These are phyloP conservation scores for Euproctis similis DNA, from an alignment of 2,888 invertebrate species.

Conservation along the genomic window DNA sequence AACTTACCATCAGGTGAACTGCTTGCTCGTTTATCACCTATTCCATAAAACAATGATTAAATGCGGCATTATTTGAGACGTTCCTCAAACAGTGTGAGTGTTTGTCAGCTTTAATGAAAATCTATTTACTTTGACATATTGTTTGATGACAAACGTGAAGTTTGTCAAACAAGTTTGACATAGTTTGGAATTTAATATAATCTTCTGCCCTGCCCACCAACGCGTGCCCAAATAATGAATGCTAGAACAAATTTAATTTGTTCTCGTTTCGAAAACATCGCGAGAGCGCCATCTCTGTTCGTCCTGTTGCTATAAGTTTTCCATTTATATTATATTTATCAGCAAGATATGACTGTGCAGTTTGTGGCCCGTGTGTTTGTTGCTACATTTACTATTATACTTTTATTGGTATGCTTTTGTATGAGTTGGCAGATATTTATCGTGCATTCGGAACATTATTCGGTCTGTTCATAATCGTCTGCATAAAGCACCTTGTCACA, in stretches of 20 bases:
- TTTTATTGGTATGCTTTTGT: conserved; percentile 75
- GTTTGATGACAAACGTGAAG: too few relatives aligned
- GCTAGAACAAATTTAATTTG: conserved; percentile 50
- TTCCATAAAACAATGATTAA: too few relatives aligned
- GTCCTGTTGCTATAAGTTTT: conserved; percentile 44
- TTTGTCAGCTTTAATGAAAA: too few relatives aligned
- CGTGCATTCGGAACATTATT: conserved; percentile 74
- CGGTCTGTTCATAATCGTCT: conserved; percentile 71
- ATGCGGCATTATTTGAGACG: too few relatives aligned
- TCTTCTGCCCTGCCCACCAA: too few relatives aligned
- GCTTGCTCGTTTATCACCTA: too few relatives aligned
- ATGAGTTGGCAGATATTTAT: conserved; percentile 77
- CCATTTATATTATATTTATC: conserved; percentile 65
- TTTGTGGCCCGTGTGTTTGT: conserved; percentile 66
- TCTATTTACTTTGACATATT: too few relatives aligned
- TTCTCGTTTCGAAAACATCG: conserved; percentile 35
- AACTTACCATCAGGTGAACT: too few relatives aligned
- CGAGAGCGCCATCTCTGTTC: conserved; percentile 34
- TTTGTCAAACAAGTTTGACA: too few relatives aligned
- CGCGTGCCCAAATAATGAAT: conserved; percentile 37
- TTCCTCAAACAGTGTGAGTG: too few relatives aligned
- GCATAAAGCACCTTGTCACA: conserved; percentile 76
- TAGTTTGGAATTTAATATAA: too few relatives aligned
- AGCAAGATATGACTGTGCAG: conserved; percentile 69
- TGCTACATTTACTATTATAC: conserved; percentile 73